Percentiles rank a stretch among this genome's conserved stretches.
Conservation (phyloP, 2,888 invertebrate genomes). For the Rhodophaea formosa region DNA sequence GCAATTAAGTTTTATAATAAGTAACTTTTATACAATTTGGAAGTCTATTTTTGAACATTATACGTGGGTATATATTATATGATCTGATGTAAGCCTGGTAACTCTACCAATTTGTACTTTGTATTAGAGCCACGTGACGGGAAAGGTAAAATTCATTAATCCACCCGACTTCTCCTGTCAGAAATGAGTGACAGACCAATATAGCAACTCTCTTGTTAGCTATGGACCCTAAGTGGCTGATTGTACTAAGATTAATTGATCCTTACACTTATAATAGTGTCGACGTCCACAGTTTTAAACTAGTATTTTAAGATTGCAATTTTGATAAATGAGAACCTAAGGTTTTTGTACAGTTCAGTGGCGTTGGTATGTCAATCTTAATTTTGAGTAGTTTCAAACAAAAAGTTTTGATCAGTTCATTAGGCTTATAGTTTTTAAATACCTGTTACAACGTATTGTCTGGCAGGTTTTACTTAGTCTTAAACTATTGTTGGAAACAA, state of each 20-base stretch:
- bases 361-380: constrained; percentile 13
- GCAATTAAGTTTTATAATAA: no score
- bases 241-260: constrained; percentile 48
- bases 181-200: constrained; percentile 53
- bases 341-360: constrained; percentile 10
- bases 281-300: constrained; percentile 7
- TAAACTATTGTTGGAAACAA: no score
- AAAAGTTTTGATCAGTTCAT: background rate
- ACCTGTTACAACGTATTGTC: background rate
- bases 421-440: background rate
- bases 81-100: background rate
- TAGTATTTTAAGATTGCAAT: constrained; percentile 15
- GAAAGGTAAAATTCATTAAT: constrained; percentile 31
- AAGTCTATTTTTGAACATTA: no score
- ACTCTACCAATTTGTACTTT: background rate
- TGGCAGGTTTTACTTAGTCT: background rate
- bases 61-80: no score
- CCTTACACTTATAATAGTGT: constrained; percentile 25
- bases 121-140: background rate
- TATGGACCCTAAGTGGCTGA: constrained; percentile 39
- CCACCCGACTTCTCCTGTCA: constrained; percentile 30
- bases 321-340: constrained; percentile 5
- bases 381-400: constrained; percentile 1
- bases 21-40: no score
- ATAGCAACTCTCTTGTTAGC: constrained; percentile 32